Conservation (phyloP, 2,888 invertebrate species). For the Netelia fuscicornis region DNA sequence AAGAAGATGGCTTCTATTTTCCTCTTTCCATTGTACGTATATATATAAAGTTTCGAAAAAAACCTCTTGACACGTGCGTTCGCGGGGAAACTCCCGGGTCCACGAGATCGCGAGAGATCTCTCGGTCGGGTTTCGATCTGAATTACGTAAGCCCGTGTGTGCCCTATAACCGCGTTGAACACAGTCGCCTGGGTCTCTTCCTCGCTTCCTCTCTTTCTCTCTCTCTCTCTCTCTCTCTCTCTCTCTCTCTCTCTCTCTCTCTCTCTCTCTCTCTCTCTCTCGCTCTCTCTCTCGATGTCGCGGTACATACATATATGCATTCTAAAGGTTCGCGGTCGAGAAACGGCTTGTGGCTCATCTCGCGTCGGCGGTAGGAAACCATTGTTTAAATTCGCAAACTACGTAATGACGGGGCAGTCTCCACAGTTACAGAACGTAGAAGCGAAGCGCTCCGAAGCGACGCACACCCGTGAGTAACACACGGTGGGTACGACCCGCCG, state of each 20-base stretch:
- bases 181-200: background rate
- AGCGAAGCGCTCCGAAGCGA: background rate
- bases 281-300: slow-evolving; percentile 14
- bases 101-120: slow-evolving; percentile 41
- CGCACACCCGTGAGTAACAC: background rate
- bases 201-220: background rate
- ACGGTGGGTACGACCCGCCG: background rate
- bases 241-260: slow-evolving; percentile 3
- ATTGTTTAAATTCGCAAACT: slow-evolving; percentile 84
- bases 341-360: slow-evolving; percentile 57
- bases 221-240: slow-evolving; percentile 3
- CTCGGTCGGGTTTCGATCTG: slow-evolving; percentile 40
- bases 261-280: background rate
- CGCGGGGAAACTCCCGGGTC: slow-evolving; percentile 32
- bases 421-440: slow-evolving; percentile 50
- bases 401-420: slow-evolving; percentile 81
- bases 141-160: slow-evolving; percentile 59
- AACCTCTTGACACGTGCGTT: slow-evolving; percentile 1
- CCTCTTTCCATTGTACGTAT: background rate
- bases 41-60: slow-evolving; percentile 4
- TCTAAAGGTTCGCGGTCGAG: slow-evolving; percentile 52
- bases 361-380: slow-evolving; percentile 79
- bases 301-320: slow-evolving; percentile 26
- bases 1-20: slow-evolving; percentile 1
- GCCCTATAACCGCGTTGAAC: slow-evolving; percentile 47